A percentile compares a stretch with the other conserved stretches of the same genome.
These are phyloP conservation scores for Palloptera scutellata DNA, from an alignment of 2,888 invertebrate genomes.

Conservation along the genomic window DNA sequence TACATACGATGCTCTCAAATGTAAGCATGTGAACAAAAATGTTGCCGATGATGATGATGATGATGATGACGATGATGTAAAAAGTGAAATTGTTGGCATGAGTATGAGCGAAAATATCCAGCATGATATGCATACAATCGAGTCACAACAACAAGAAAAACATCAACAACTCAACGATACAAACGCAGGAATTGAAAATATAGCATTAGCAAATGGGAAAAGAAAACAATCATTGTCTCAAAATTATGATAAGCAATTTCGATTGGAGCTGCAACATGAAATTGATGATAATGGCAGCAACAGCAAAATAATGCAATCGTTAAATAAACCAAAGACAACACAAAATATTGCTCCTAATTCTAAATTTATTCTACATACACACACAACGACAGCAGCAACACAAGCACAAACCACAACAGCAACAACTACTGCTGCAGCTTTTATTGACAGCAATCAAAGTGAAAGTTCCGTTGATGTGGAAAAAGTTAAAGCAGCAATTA, in stretches of 20 bases:
- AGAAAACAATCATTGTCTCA: background rate
- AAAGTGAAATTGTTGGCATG: background rate
- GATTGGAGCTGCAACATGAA: background rate
- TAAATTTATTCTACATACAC: background rate
- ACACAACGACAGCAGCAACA: slow-evolving; percentile 8
- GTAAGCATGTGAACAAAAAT: background rate
- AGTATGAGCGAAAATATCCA: background rate
- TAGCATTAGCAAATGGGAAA: background rate
- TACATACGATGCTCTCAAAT: background rate
- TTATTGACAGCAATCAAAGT: background rate
- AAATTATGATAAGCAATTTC: no score
- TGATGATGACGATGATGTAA: background rate
- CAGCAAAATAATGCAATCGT: background rate
- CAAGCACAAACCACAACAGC: slow-evolving; percentile 3
- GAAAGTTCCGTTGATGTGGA: background rate
- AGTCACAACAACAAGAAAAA: slow-evolving; percentile 12
- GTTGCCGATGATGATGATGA: background rate
- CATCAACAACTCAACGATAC: background rate
- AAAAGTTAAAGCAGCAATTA: background rate
- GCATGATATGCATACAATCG: background rate
- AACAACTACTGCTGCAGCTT: background rate
- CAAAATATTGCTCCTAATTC: background rate
- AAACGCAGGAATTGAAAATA: background rate
- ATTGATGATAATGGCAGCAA: background rate
- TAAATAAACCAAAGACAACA: background rate